A percentile compares a stretch with the other conserved stretches of the same genome.
phyloP scores from a whole-genome alignment of 2,113 vertebrate species.

The Fulica atra region DNA sequence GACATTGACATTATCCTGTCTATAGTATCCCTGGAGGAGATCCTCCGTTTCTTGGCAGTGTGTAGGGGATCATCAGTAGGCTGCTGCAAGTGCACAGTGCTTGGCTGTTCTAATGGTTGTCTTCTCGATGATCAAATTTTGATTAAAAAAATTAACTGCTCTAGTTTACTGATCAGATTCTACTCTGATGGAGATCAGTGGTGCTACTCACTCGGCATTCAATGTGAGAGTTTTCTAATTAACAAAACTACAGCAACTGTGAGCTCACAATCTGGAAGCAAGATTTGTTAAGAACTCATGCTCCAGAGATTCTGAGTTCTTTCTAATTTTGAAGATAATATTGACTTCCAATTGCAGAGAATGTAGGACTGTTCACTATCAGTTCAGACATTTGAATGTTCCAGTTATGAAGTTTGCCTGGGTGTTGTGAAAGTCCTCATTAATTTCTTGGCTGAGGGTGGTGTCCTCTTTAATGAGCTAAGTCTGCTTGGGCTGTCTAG shows the following conservation, averaged over 20 bases:
- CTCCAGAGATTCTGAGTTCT: not conserved
- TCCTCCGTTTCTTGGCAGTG: not conserved
- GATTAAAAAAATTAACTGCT: not conserved
- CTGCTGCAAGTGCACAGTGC: not conserved
- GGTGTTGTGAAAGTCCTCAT: slow-evolving; percentile 7
- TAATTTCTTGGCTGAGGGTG: not conserved
- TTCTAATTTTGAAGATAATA: not conserved
- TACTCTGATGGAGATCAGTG: not conserved
- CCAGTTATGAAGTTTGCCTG: not conserved
- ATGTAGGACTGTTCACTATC: not conserved
- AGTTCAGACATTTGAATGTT: not conserved
- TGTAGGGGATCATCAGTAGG: not conserved
- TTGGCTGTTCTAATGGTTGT: not conserved
- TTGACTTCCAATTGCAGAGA: not conserved
- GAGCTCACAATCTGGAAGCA: not conserved
- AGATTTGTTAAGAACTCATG: not conserved
- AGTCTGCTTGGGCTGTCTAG: slow-evolving; percentile 31
- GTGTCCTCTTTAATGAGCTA: slow-evolving; percentile 28
- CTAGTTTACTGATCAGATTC: not conserved
- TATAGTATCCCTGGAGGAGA: not conserved
- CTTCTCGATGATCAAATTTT: not conserved
- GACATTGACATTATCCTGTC: not conserved
- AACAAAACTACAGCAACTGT: not conserved
- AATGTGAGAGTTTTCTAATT: not conserved
- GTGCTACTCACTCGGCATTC: not conserved